Percentiles rank a stretch among this genome's conserved stretches.
Evolutionary conservation across 1,140 invertebrate species (phyloP).

Genomic region (Drosophila nannoptera): DNA sequence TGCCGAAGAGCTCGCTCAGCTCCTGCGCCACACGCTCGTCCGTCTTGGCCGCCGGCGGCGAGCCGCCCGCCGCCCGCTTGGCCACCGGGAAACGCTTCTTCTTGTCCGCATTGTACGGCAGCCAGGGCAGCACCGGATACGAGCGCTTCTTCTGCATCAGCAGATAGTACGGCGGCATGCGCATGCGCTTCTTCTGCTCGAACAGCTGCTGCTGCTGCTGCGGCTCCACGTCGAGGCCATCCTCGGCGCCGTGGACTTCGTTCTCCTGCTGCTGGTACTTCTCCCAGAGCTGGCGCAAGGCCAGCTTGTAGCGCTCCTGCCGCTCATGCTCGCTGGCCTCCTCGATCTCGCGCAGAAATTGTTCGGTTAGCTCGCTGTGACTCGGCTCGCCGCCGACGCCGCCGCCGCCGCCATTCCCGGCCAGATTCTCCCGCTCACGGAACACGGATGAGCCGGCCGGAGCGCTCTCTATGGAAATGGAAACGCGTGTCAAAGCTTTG

Average conservation of each 20-base stretch:
- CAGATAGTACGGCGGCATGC: slow-evolving; percentile 81
- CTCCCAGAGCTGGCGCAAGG: slow-evolving; percentile 82
- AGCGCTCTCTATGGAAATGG: slow-evolving; percentile 6
- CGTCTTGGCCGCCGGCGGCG: slow-evolving; percentile 52
- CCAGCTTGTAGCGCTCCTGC: slow-evolving; percentile 81
- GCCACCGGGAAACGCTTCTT: slow-evolving; percentile 84
- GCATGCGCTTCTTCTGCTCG: slow-evolving; percentile 80
- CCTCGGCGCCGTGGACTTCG: slow-evolving; percentile 66
- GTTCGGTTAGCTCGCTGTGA: slow-evolving; percentile 81
- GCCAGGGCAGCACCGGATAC: slow-evolving; percentile 76
- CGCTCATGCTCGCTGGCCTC: slow-evolving; percentile 76
- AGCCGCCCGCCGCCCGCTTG: slow-evolving; percentile 80
- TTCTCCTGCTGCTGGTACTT: slow-evolving; percentile 81
- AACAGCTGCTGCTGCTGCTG: slow-evolving; percentile 70
- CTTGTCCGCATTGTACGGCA: slow-evolving; percentile 70
- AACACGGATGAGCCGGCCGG: slow-evolving; percentile 53
- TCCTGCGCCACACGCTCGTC: slow-evolving; percentile 78
- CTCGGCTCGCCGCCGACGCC: slow-evolving; percentile 18
- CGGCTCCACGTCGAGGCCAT: slow-evolving; percentile 10
- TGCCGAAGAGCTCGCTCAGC: slow-evolving; percentile 80
- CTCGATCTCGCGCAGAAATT: slow-evolving; percentile 81
- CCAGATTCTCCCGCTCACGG: slow-evolving; percentile 65
- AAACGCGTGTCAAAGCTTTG: slow-evolving; percentile 24
- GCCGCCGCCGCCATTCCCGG: neutral
- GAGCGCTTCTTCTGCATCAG: slow-evolving; percentile 79